These are phyloP conservation scores for Synodontis membranacea DNA, from an alignment of 2,113 vertebrate species.

Conservation along the genomic window DNA sequence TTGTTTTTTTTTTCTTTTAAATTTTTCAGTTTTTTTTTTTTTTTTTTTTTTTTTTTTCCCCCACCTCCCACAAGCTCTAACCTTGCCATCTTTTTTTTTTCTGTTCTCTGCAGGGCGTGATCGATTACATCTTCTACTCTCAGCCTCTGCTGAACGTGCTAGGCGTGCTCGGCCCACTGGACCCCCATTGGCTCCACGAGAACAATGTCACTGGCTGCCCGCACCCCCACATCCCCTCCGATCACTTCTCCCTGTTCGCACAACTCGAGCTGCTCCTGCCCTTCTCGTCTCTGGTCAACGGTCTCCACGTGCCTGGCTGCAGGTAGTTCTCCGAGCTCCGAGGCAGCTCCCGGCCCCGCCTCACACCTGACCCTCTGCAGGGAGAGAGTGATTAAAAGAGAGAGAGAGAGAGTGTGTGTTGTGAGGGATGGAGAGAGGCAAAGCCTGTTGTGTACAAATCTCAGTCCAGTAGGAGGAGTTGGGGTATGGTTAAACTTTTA, in stretches of 20 bases:
- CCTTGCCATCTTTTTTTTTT: neutral
- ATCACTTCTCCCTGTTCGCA: slow-evolving; percentile 98
- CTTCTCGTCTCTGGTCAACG: slow-evolving; percentile 87
- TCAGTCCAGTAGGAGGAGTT: slow-evolving; percentile 81
- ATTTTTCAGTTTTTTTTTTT: too few relatives aligned
- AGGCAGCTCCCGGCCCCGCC: slow-evolving; percentile 74
- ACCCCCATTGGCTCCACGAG: slow-evolving; percentile 94
- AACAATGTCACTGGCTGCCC: slow-evolving; percentile 97
- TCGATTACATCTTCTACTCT: slow-evolving; percentile 99
- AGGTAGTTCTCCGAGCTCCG: slow-evolving; percentile 87
- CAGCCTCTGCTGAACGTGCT: slow-evolving; percentile 96
- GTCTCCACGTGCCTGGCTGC: slow-evolving; percentile 93
- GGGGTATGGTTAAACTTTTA: slow-evolving; percentile 86
- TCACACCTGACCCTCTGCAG: slow-evolving; percentile 63
- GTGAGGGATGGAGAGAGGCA: neutral
- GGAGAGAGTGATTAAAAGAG: neutral
- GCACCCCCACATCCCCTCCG: slow-evolving; percentile 95
- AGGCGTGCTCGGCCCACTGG: slow-evolving; percentile 94
- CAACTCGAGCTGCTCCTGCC: slow-evolving; percentile 98
- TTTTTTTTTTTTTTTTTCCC: neutral
- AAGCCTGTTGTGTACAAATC: slow-evolving; percentile 55
- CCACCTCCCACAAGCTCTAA: neutral
- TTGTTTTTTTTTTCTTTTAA: too few relatives aligned
- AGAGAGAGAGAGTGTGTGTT: neutral
- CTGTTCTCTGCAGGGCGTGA: slow-evolving; percentile 84